These are phyloP conservation scores for Magallana nippona DNA, from an alignment of 2,888 invertebrate species.

Conservation along the genomic window DNA sequence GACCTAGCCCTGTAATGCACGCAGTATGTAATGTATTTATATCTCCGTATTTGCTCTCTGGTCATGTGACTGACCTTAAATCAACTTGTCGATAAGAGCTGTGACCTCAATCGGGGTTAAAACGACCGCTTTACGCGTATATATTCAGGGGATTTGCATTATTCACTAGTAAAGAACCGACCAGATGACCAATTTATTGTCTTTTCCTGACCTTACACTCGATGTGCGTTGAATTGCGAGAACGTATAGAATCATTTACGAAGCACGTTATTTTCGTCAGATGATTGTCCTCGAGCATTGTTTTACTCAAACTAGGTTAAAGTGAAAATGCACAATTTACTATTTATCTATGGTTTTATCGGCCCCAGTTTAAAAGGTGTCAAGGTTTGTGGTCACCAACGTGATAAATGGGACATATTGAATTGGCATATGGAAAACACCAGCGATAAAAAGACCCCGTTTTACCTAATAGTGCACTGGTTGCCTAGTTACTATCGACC, in stretches of 20 bases:
- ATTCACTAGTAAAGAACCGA: no score
- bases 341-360: background rate
- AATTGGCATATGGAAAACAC: conserved; percentile 4
- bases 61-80: conserved; percentile 36
- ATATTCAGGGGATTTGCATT: background rate
- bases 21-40: conserved; percentile 35
- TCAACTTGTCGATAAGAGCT: conserved; percentile 34
- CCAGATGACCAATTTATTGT: no score
- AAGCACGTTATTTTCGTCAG: no score
- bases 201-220: no score
- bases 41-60: conserved; percentile 26
- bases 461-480: conserved; percentile 37
- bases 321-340: background rate
- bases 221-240: no score
- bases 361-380: conserved; percentile 1
- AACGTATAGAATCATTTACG: no score
- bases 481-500: conserved; percentile 38
- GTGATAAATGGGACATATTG: conserved; percentile 30
- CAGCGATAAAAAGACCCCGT: conserved; percentile 15
- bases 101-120: conserved; percentile 30
- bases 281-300: no score
- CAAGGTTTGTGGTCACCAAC: conserved; percentile 4
- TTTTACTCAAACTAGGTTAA: no score
- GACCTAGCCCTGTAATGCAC: conserved; percentile 15
- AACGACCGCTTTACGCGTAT: background rate